Percentiles rank a stretch among this genome's conserved stretches.
Evolutionary conservation across 2,797 vertebrate species (phyloP).

Genomic region (Graptemys geographica): DNA sequence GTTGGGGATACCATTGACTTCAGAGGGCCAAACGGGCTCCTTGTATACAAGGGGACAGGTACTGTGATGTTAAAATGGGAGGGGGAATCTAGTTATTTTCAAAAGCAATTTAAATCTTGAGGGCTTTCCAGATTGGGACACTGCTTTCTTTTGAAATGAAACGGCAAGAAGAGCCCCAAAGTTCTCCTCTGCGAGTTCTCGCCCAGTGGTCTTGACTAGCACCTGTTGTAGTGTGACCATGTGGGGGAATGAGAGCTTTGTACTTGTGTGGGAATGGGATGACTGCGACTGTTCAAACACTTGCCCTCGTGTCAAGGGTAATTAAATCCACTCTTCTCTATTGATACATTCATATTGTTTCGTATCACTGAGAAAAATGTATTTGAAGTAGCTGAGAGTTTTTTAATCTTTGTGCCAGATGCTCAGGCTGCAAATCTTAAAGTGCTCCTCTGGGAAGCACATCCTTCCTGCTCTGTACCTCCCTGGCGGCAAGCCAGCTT

Average conservation of each 20-base stretch:
- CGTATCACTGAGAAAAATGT: neutral
- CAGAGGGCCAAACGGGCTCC: conserved; percentile 90
- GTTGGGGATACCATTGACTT: conserved; percentile 90
- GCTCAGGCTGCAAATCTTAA: neutral
- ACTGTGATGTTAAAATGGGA: conserved; percentile 1
- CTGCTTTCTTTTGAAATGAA: neutral
- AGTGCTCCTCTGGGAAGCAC: neutral
- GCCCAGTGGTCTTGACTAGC: neutral
- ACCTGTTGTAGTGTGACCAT: neutral
- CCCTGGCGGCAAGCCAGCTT: neutral
- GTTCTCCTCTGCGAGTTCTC: neutral
- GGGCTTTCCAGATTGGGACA: neutral
- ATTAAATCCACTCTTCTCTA: neutral
- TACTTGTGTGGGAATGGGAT: neutral
- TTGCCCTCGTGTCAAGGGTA: neutral
- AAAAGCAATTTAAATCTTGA: neutral
- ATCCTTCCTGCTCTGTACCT: neutral
- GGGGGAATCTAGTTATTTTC: neutral
- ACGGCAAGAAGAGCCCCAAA: neutral
- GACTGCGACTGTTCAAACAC: neutral
- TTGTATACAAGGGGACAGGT: conserved; percentile 89
- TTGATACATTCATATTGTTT: fast-evolving
- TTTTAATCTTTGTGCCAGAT: neutral
- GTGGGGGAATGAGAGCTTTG: neutral
- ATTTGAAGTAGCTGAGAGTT: neutral